A percentile compares a stretch with the other conserved stretches of the same genome.
Conservation (phyloP, 2,797 vertebrate species). For the Nyctalus aviator region DNA sequence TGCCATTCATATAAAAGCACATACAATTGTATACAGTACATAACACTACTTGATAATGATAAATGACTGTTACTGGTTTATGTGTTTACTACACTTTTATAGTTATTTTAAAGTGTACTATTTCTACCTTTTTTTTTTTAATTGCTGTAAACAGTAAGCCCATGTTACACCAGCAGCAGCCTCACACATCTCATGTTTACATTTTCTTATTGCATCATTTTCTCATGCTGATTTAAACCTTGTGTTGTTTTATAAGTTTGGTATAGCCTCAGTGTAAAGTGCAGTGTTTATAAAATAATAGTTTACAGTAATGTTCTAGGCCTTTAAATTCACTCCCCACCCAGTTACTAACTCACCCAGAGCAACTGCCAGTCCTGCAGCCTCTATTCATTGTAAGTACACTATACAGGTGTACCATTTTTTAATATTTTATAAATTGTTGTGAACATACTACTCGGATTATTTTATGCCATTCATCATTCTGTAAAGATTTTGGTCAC, state of each 20-base stretch:
- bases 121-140: not conserved
- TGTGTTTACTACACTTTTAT: not conserved
- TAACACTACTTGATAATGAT: not conserved
- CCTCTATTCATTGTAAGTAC: not conserved
- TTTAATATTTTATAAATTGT: not conserved
- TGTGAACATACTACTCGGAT: not conserved
- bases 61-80: not conserved
- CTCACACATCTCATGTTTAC: not conserved
- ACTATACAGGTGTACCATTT: not conserved
- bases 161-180: not conserved
- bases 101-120: not conserved
- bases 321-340: too few species aligned
- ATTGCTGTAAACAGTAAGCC: not conserved
- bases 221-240: not conserved
- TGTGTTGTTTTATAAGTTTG: not conserved
- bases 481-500: not conserved
- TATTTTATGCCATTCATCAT: slow-evolving; percentile 13
- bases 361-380: not conserved
- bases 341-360: not conserved
- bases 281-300: not conserved
- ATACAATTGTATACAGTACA: not conserved
- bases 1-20: not conserved
- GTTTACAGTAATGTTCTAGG: not conserved
- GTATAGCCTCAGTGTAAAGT: not conserved
- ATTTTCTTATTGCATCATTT: not conserved